Base-by-base conservation (phyloP, 2,113 vertebrate species). In the human region DNA sequence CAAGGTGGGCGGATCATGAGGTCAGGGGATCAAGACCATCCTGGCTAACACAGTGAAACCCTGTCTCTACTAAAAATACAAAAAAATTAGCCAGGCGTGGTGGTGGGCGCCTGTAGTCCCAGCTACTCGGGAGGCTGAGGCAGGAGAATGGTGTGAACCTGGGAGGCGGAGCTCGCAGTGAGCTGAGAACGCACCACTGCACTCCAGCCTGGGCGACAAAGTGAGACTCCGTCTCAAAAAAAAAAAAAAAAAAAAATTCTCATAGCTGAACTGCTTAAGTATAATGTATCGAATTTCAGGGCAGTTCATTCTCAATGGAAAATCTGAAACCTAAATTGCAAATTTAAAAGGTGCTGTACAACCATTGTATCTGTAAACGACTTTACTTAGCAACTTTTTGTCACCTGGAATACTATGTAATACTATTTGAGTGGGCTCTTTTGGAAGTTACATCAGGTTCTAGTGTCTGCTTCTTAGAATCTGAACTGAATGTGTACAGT, bases 331-430 rank as follows among this genome's bases (percentile, higher is more conserved):
- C 59, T 78, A 97, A 97, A 96, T 97, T 98, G 96, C 98, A 97
- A 96, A 95, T 98, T 97, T 98, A 97, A 98, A 97, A 98, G 98
- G 98, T 99, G 98, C 98, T 98, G 97, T 98, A 98, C 91, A 95
- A 97, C 97, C 89, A 87, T 97, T 97, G 95, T 98, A 97, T 98
- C 98, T 99, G 98, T 99, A 99, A 98, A 98, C 98, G 98, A 96
- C 87, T 98, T 98, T 98, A 98, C 96, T 55, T 55, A 55, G 52
- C 52, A 55, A 18, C 52, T 99, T 98, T 97, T 79, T 30, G 97
- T 98, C 98, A 98, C 93, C 97, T 98, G 94, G 98, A 97, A 96
- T 98, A 97, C 98, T 97, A 97, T 95, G 97, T 98, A 98, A 96
- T 97, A 66, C 98, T 98, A 78, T 96, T 98, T 98, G 81, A 98